Evolutionary conservation across 2,888 invertebrate species (phyloP).

Genomic region (Drepana falcataria): DNA sequence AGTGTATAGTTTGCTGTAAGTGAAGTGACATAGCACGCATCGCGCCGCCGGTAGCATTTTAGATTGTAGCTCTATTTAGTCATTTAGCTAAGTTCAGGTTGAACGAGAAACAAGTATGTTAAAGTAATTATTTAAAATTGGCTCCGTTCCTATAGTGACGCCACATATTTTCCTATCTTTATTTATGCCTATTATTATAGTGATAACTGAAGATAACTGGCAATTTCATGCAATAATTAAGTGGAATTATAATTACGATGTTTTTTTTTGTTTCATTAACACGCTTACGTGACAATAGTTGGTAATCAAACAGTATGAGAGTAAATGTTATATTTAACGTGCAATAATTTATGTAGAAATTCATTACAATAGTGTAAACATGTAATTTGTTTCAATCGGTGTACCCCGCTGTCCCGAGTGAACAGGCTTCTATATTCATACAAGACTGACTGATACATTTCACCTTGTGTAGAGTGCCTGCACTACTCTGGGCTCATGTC

Average conservation of each 20-base stretch:
- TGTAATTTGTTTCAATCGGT: slow-evolving; percentile 57
- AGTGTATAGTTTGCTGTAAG: too few species aligned
- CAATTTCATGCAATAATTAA: slow-evolving; percentile 50
- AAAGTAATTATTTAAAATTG: slow-evolving; percentile 51
- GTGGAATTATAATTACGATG: slow-evolving; percentile 29
- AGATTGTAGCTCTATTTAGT: slow-evolving; percentile 73
- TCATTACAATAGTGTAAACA: slow-evolving; percentile 58
- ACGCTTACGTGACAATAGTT: slow-evolving; percentile 42
- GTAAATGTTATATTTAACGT: slow-evolving; percentile 43
- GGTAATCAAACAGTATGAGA: slow-evolving; percentile 18
- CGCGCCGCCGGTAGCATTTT: slow-evolving; percentile 50
- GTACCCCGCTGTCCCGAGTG: slow-evolving; percentile 53
- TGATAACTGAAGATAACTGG: slow-evolving; percentile 45
- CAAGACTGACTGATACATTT: slow-evolving; percentile 73
- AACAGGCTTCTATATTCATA: slow-evolving; percentile 52
- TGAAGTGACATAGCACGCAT: slow-evolving; percentile 19
- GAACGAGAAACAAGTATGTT: slow-evolving; percentile 52
- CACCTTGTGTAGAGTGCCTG: slow-evolving; percentile 46
- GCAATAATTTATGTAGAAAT: slow-evolving; percentile 72
- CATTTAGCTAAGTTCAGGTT: slow-evolving; percentile 69
- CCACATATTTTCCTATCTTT: slow-evolving; percentile 62
- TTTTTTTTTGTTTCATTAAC: slow-evolving; percentile 31
- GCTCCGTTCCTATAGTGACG: slow-evolving; percentile 71
- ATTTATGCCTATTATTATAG: slow-evolving; percentile 69
- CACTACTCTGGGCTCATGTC: slow-evolving; percentile 59